Conservation (phyloP, 2,113 vertebrate species). For the Brachionichthys hirsutus region DNA sequence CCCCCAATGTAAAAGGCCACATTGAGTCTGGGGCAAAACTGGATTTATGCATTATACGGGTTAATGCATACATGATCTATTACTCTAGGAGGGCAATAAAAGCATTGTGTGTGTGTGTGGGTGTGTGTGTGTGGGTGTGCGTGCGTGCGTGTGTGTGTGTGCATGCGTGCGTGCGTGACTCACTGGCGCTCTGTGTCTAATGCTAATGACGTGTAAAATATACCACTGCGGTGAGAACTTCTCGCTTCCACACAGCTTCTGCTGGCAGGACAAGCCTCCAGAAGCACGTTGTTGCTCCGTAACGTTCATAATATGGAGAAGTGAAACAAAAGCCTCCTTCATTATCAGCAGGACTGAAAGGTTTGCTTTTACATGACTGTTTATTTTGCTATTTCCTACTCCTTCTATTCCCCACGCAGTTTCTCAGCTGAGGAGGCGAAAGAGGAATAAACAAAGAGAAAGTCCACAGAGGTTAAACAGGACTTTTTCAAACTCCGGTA, state of each 20-base stretch:
- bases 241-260: slow-evolving; percentile 42
- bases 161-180: too few species aligned
- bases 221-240: slow-evolving; percentile 3
- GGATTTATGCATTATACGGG: neutral
- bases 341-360: neutral
- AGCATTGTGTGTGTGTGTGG: too few species aligned
- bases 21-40: neutral
- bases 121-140: too few species aligned
- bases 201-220: slow-evolving; percentile 39
- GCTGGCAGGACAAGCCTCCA: neutral
- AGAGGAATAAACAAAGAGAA: neutral
- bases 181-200: neutral
- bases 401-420: too few species aligned
- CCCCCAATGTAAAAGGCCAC: slow-evolving; percentile 7
- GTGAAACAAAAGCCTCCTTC: slow-evolving; percentile 6
- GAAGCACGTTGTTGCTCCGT: slow-evolving; percentile 16
- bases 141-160: too few species aligned
- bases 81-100: too few species aligned
- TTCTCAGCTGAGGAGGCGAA: neutral
- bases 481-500: too few species aligned
- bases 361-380: neutral
- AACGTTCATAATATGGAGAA: slow-evolving; percentile 23
- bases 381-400: neutral
- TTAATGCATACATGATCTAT: too few species aligned
- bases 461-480: too few species aligned